Conservation (phyloP, 2,797 vertebrate species). For the Malurus splendens region DNA sequence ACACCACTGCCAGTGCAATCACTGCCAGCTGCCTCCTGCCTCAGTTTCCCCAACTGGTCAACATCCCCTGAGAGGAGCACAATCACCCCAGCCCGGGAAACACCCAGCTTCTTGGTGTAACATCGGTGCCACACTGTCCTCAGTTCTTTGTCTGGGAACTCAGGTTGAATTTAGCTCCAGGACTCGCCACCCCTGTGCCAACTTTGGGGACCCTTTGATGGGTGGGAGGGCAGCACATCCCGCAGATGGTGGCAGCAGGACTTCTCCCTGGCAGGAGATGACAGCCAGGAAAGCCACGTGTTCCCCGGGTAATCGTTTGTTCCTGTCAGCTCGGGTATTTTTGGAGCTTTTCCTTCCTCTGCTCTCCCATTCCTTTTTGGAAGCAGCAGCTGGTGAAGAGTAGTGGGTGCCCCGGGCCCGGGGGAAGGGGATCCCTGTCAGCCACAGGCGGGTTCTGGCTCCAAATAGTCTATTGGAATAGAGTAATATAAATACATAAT, state of each 20-base stretch:
- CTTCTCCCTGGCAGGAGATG: neutral
- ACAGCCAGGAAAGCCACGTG: constrained; percentile 25
- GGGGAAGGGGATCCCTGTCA: neutral
- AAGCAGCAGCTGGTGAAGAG: neutral
- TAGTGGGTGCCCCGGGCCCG: neutral
- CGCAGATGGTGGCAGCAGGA: constrained; percentile 1
- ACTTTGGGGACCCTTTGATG: neutral
- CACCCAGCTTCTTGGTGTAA: neutral
- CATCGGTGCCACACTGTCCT: accelerated
- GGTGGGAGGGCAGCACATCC: neutral
- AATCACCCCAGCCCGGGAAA: neutral
- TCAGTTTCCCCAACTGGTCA: neutral
- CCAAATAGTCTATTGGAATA: neutral
- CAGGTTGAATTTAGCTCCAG: neutral
- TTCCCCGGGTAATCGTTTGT: constrained; percentile 10
- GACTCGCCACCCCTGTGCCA: accelerated
- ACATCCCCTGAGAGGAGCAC: accelerated
- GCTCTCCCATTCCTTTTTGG: neutral
- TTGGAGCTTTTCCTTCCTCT: constrained; percentile 28
- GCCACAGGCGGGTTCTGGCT: neutral
- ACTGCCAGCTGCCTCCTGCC: neutral
- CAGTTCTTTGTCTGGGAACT: neutral
- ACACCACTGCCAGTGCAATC: neutral
- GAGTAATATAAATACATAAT: neutral
- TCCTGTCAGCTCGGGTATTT: constrained; percentile 22